phyloP scores from a whole-genome alignment of 2,797 vertebrate genomes.

The Amblyraja radiata region DNA sequence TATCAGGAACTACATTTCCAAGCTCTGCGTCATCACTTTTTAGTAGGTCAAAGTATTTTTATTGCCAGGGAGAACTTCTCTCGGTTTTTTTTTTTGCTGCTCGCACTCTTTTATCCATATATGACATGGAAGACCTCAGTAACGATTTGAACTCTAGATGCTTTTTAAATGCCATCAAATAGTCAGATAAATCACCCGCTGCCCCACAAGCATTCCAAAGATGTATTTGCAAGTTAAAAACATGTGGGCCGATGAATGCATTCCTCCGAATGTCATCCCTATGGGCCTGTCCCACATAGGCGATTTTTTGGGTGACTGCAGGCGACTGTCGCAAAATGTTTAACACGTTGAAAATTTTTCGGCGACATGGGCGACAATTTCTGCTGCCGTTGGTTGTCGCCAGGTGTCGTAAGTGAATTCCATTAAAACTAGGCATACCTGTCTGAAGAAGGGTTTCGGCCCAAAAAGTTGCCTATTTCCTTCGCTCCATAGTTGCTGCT shows the following conservation, averaged over 20 bases:
- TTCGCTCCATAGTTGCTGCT: too few relatives aligned
- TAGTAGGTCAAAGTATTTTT: neutral
- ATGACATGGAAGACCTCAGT: neutral
- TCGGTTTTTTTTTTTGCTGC: neutral
- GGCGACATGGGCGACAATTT: too few relatives aligned
- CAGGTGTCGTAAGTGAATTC: too few relatives aligned
- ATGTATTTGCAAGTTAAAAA: constrained; percentile 20
- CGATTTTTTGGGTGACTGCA: too few relatives aligned
- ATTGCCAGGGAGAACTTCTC: neutral
- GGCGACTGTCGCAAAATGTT: too few relatives aligned
- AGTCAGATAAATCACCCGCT: neutral
- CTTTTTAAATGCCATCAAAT: neutral
- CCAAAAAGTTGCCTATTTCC: too few relatives aligned
- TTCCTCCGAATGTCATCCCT: neutral
- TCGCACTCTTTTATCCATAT: constrained; percentile 17
- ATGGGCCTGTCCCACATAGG: too few relatives aligned
- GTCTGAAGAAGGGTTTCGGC: too few relatives aligned
- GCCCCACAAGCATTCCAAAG: neutral
- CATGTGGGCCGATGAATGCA: neutral
- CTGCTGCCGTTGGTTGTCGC: too few relatives aligned
- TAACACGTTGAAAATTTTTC: too few relatives aligned
- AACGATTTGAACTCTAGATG: constrained; percentile 7
- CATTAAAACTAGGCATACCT: too few relatives aligned
- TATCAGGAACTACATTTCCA: constrained; percentile 27
- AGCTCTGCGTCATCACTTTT: neutral